Evolutionary conservation across 2,113 vertebrate species (phyloP).

Genomic region (Antechinus stuartii): DNA sequence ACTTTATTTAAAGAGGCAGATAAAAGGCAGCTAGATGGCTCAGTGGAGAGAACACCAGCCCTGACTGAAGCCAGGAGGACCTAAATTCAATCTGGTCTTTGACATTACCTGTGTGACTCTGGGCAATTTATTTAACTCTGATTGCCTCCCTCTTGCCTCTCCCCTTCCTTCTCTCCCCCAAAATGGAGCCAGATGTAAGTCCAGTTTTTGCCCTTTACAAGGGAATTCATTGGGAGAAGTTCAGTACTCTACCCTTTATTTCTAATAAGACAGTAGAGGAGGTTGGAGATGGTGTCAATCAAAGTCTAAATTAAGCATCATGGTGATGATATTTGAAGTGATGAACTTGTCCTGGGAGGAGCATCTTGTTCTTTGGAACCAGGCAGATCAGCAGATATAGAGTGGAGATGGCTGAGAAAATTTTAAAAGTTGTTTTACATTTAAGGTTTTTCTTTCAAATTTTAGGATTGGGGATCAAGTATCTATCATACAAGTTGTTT

Average conservation of each 20-base stretch:
- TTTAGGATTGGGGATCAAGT: background rate
- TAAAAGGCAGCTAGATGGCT: no score
- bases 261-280: background rate
- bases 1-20: background rate
- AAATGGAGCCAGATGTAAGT: background rate
- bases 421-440: background rate
- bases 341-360: background rate
- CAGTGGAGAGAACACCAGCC: no score
- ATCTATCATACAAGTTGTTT: background rate
- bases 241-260: background rate
- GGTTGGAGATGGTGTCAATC: background rate
- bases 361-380: background rate
- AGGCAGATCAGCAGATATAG: background rate
- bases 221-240: background rate
- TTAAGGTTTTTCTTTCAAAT: background rate
- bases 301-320: background rate
- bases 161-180: no score
- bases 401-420: background rate
- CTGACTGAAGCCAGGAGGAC: no score
- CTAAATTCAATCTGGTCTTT: no score
- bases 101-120: no score
- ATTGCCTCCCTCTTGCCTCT: no score
- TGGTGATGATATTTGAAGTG: background rate
- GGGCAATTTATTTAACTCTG: no score
- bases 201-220: background rate